A percentile compares a stretch with the other conserved stretches of the same genome.
These are phyloP conservation scores for Eufriesea mexicana DNA, from an alignment of 1,140 invertebrate genomes.

Conservation along the genomic window DNA sequence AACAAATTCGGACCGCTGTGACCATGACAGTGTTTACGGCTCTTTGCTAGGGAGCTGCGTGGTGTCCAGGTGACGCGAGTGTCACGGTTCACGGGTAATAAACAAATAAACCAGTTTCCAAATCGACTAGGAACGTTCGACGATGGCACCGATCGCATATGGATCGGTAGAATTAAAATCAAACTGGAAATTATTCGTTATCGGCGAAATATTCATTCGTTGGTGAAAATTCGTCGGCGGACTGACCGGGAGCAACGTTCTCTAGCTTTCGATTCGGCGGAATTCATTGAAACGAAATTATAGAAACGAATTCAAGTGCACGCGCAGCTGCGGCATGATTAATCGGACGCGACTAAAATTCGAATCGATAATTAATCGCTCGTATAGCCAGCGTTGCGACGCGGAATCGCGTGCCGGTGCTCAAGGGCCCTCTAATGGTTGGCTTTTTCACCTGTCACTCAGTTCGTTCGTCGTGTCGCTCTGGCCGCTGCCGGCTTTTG, in stretches of 20 bases:
- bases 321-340: not conserved
- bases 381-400: not conserved
- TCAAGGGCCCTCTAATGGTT: constrained; percentile 2
- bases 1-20: too few species aligned
- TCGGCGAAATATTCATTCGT: not conserved
- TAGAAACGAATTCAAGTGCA: constrained; percentile 7
- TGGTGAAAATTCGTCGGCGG: not conserved
- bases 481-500: not conserved
- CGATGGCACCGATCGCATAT: not conserved
- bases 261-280: not conserved
- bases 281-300: constrained; percentile 5
- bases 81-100: too few species aligned
- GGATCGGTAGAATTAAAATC: not conserved
- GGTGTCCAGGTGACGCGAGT: too few species aligned
- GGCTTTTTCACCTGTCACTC: constrained; percentile 22
- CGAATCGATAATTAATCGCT: constrained; percentile 34
- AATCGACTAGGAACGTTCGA: not conserved
- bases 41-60: too few species aligned
- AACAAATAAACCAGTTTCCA: too few species aligned
- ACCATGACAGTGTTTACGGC: too few species aligned
- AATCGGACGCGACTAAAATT: constrained; percentile 12
- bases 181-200: constrained; percentile 6
- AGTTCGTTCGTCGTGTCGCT: not conserved
- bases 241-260: not conserved
- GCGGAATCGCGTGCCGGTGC: constrained; percentile 18